Evolutionary conservation across 2,888 invertebrate genomes (phyloP).

Genomic region (Girardia tigrina): DNA sequence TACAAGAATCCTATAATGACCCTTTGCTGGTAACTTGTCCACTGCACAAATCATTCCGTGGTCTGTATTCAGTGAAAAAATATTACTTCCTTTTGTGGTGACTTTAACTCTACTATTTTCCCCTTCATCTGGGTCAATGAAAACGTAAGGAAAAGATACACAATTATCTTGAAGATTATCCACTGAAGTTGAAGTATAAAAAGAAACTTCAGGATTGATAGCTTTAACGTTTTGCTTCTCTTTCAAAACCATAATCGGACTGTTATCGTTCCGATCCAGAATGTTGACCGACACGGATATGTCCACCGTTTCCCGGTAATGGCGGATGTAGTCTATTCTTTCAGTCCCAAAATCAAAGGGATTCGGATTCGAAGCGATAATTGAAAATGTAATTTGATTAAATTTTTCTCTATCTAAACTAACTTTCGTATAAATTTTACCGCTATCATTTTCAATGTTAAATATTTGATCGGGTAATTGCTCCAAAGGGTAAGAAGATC

Average conservation of each 20-base stretch:
- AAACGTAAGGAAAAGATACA: slow-evolving; percentile 28
- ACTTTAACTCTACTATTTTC: slow-evolving; percentile 24
- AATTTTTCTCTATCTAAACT: slow-evolving; percentile 15
- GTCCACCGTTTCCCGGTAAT: neutral
- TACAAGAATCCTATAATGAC: neutral
- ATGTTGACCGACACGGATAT: slow-evolving; percentile 24
- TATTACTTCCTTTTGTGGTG: neutral
- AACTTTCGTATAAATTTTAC: slow-evolving; percentile 26
- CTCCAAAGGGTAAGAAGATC: neutral
- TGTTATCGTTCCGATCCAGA: slow-evolving; percentile 30
- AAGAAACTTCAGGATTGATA: neutral
- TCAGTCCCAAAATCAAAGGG: neutral
- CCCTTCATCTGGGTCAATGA: slow-evolving; percentile 30
- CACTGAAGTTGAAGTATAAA: neutral
- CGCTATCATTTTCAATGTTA: slow-evolving; percentile 17
- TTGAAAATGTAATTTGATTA: neutral
- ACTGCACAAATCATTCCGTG: slow-evolving; percentile 18
- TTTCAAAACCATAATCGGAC: neutral
- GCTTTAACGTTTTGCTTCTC: neutral
- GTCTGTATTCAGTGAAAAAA: neutral
- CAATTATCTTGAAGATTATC: slow-evolving; percentile 27
- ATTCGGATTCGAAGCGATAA: slow-evolving; percentile 26
- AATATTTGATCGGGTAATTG: neutral
- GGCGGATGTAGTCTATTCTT: neutral
- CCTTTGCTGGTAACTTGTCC: slow-evolving; percentile 20